These are phyloP conservation scores for Crocuta crocuta DNA, from an alignment of 2,113 vertebrate species.

Conservation along the genomic window DNA sequence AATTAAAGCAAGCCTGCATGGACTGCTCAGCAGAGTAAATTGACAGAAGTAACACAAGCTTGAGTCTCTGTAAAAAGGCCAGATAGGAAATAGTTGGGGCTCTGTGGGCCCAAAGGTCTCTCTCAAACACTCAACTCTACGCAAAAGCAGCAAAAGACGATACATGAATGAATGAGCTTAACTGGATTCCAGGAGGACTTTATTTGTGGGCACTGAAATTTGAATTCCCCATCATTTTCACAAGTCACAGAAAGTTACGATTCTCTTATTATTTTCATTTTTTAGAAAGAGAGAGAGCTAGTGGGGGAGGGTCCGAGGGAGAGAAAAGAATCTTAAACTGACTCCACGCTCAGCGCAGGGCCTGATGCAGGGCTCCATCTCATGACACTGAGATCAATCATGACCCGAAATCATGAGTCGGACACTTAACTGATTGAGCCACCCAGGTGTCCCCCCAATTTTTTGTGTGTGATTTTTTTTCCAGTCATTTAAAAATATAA, in stretches of 20 bases:
- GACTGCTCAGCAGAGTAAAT: not conserved
- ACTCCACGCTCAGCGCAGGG: too few species aligned
- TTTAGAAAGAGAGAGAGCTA: too few species aligned
- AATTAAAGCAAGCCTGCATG: not conserved
- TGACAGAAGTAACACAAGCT: accelerated
- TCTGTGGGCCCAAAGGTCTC: not conserved
- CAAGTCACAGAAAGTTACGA: not conserved
- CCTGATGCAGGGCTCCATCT: too few species aligned
- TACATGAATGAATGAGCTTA: accelerated
- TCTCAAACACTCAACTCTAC: not conserved
- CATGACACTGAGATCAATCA: too few species aligned
- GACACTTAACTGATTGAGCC: too few species aligned
- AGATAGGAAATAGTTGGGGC: not conserved
- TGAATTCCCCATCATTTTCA: not conserved
- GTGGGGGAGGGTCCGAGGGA: too few species aligned
- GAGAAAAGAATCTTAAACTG: too few species aligned
- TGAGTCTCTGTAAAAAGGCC: not conserved
- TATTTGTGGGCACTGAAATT: not conserved
- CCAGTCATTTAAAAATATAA: not conserved
- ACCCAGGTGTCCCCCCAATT: too few species aligned
- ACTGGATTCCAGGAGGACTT: not conserved
- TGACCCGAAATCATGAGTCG: too few species aligned
- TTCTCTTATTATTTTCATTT: not conserved
- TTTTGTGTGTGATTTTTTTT: not conserved
- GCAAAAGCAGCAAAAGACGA: not conserved